Conservation (phyloP, 2,113 vertebrate genomes). For the Pseudopipra pipra region DNA sequence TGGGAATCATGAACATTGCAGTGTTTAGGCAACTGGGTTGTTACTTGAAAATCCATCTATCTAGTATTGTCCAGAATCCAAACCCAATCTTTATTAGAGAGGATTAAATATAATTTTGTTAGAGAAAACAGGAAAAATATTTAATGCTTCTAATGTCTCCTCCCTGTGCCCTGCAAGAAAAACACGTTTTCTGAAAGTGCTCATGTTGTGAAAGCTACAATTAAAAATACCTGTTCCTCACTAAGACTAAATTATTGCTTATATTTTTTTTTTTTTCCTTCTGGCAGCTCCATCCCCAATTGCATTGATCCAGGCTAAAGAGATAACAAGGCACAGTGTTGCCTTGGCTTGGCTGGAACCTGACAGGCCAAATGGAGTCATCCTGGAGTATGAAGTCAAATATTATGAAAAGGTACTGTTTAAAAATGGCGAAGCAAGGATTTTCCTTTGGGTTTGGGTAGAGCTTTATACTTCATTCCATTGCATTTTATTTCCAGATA, state of each 20-base stretch:
- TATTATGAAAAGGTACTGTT: slow-evolving; percentile 96
- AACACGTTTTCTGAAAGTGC: not conserved
- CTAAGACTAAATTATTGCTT: not conserved
- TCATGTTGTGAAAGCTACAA: not conserved
- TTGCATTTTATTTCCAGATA: not conserved
- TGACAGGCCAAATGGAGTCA: slow-evolving; percentile 94
- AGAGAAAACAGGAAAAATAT: not conserved
- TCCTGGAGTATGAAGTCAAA: slow-evolving; percentile 97
- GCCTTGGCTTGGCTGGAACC: slow-evolving; percentile 93
- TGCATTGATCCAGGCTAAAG: slow-evolving; percentile 91
- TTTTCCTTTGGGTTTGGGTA: not conserved
- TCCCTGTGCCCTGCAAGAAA: not conserved
- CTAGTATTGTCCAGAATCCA: not conserved
- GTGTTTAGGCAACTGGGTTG: not conserved
- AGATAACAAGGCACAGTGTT: slow-evolving; percentile 94
- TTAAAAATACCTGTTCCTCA: not conserved
- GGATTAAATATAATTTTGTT: not conserved
- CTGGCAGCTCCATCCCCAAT: slow-evolving; percentile 90
- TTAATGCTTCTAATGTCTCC: not conserved
- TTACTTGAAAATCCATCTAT: not conserved
- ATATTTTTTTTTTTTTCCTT: not conserved
- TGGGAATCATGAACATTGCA: not conserved
- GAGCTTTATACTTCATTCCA: not conserved
- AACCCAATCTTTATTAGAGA: not conserved
- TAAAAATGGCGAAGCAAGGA: not conserved